Percentiles rank a stretch among this genome's conserved stretches.
Evolutionary conservation across 2,797 vertebrate genomes (phyloP).

Genomic region (Oreochromis grahami): DNA sequence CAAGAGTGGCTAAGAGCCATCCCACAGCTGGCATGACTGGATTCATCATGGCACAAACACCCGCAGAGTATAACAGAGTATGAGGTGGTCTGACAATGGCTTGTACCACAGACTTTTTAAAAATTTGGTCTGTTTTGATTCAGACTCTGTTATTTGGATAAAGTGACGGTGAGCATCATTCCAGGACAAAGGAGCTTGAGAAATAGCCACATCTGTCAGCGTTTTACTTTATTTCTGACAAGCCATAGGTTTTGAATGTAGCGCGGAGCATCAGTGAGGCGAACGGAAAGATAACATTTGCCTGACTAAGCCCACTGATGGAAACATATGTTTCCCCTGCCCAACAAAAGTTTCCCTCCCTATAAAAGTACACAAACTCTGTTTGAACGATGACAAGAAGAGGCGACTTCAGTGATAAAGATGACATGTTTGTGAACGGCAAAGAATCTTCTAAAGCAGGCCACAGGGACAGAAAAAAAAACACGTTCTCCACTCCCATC

Average conservation of each 20-base stretch:
- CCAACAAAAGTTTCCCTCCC: background rate
- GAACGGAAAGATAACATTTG: conserved; percentile 6
- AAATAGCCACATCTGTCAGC: conserved; percentile 14
- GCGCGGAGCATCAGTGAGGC: background rate
- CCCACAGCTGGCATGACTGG: background rate
- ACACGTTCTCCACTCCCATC: background rate
- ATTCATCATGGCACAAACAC: no score
- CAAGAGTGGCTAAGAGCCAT: background rate
- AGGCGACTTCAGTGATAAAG: background rate
- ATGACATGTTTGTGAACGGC: background rate
- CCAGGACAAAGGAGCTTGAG: background rate
- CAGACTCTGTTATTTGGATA: background rate
- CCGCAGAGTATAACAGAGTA: background rate
- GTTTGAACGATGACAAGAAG: conserved; percentile 2
- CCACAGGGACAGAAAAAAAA: conserved; percentile 13
- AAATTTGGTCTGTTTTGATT: background rate
- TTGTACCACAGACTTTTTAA: background rate
- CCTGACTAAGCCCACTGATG: background rate
- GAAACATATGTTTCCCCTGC: background rate
- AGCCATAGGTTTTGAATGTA: conserved; percentile 11
- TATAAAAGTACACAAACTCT: conserved; percentile 5
- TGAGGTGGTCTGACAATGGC: background rate
- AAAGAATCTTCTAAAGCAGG: conserved; percentile 16
- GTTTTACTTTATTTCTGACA: background rate
- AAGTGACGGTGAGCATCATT: background rate